Percentiles rank a stretch among this genome's conserved stretches.
Evolutionary conservation across 1,140 invertebrate genomes (phyloP).

Genomic region (Drosophila dunni): DNA sequence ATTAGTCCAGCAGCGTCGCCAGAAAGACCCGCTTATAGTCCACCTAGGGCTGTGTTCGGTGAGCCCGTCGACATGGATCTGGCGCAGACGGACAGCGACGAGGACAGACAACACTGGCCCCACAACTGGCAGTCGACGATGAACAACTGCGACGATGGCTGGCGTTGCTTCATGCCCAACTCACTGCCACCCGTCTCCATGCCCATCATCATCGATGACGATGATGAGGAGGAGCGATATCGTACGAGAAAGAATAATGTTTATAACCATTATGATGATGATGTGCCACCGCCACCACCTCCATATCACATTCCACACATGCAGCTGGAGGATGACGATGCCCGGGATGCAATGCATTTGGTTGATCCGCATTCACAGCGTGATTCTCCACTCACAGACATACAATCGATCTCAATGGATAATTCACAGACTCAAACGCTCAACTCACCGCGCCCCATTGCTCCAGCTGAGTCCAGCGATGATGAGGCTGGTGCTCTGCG

Average conservation of each 20-base stretch:
- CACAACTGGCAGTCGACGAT: slow-evolving; percentile 44
- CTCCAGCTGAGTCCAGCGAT: slow-evolving; percentile 53
- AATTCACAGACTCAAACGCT: slow-evolving; percentile 52
- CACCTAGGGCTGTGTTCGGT: slow-evolving; percentile 9
- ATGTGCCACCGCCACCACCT: slow-evolving; percentile 64
- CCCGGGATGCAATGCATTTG: slow-evolving; percentile 63
- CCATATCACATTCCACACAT: slow-evolving; percentile 66
- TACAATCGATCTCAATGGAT: slow-evolving; percentile 71
- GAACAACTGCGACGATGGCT: slow-evolving; percentile 45
- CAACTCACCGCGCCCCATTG: slow-evolving; percentile 19
- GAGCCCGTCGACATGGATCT: slow-evolving; percentile 82
- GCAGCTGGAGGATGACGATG: slow-evolving; percentile 65
- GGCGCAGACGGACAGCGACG: slow-evolving; percentile 76
- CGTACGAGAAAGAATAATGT: background rate
- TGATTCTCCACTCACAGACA: slow-evolving; percentile 47
- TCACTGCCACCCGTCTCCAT: slow-evolving; percentile 57
- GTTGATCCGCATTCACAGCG: slow-evolving; percentile 53
- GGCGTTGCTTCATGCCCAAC: slow-evolving; percentile 58
- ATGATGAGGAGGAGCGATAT: slow-evolving; percentile 44
- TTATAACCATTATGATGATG: slow-evolving; percentile 57
- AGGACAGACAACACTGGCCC: slow-evolving; percentile 47
- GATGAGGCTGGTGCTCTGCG: slow-evolving; percentile 75
- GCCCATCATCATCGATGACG: slow-evolving; percentile 69
- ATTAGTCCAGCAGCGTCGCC: slow-evolving; percentile 79
- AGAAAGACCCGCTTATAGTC: slow-evolving; percentile 44